Conservation (phyloP, 2,797 vertebrate species). For the Hyperoplus immaculatus region DNA sequence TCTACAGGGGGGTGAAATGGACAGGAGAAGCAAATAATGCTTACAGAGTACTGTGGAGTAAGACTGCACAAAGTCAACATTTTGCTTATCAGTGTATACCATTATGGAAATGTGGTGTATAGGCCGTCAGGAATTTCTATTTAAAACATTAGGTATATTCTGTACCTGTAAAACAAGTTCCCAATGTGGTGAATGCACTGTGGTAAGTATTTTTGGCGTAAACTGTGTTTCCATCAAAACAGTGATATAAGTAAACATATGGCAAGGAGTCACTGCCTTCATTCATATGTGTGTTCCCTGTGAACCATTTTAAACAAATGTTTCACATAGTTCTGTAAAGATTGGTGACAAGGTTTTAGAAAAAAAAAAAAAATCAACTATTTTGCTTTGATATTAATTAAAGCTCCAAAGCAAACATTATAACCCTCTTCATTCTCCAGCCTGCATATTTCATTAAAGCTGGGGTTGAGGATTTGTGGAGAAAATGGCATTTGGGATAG, state of each 20-base stretch:
- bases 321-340: background rate
- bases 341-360: background rate
- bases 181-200: background rate
- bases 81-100: background rate
- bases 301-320: background rate
- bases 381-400: background rate
- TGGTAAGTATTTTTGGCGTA: background rate
- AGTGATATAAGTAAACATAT: constrained; percentile 6
- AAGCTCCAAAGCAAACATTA: background rate
- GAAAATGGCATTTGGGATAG: too few species aligned
- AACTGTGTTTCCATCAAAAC: constrained; percentile 2
- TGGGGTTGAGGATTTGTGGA: too few species aligned
- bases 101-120: background rate
- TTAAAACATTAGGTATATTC: background rate
- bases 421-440: background rate
- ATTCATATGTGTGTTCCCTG: background rate
- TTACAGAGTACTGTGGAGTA: background rate
- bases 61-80: background rate
- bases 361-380: background rate
- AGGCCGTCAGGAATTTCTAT: background rate
- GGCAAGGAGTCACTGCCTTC: background rate
- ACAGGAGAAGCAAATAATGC: background rate
- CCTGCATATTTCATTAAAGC: background rate
- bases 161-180: background rate
- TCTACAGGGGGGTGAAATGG: background rate